Evolutionary conservation across 2,113 vertebrate species (phyloP), one percentile per base, ranked within the genome.

Genomic region (Proterorhinus semilunaris): DNA sequence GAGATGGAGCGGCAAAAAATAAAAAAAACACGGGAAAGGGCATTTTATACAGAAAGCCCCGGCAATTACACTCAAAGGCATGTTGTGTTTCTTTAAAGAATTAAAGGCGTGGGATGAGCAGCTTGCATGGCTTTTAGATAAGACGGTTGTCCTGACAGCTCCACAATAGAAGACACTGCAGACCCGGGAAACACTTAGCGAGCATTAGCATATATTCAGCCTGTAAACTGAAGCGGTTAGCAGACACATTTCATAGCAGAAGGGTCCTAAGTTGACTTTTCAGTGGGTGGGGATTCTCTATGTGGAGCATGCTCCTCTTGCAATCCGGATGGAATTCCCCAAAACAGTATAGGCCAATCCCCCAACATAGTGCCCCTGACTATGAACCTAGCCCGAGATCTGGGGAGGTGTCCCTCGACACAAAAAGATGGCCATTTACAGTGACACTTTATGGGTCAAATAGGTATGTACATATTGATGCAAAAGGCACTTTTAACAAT

Each of bases 71-170:
- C 61, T 73, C 70, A 43, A 49, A 72, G 48, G 76, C 68, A 65
- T 16, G 8, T 49, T 72, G 66, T 71, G n/a, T 76, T 77, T 82
- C 67, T 83, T 73, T 51, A 68, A 86, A 69, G 78, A 68, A 69
- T 71, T 63, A 76, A 74, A 82, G 67, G 72, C 72, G 66, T 52
- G 50, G 27, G 76, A 75, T 71, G 65, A 74, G 65, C 68, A 84
- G 83, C 81, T 81, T 81, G 58, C 42, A 16, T 61, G 79, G 57
- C 72, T 66, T 76, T 57, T 71, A 62, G 12, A 75, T 66, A 69
- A 52, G 45, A 66, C 71, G 74, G 52, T 50, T 44, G 57, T 12
- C 10, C 54, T 62, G 58, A 72, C 61, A 71, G 58, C 71, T 64
- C 54, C 64, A 73, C 70, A 75, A 64, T 72, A 61, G 11, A 61